A percentile compares a stretch with the other conserved stretches of the same genome.
These are phyloP conservation scores for Argentina silus DNA, from an alignment of 2,797 vertebrate genomes.

Conservation along the genomic window DNA sequence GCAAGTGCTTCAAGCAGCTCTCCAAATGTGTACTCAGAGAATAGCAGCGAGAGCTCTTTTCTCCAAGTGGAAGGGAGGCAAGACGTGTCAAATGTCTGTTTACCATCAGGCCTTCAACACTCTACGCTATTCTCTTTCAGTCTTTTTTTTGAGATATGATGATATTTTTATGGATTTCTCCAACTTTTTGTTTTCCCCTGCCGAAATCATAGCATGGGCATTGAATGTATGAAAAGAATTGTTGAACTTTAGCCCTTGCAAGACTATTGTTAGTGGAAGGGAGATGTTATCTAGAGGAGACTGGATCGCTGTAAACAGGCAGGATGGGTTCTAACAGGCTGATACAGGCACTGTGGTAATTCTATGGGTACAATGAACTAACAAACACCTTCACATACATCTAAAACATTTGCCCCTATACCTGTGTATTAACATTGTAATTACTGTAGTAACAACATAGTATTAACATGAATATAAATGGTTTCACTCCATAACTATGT, in stretches of 20 bases:
- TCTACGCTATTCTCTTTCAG: constrained; percentile 19
- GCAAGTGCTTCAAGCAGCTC: constrained; percentile 38
- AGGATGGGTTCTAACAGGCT: constrained; percentile 3
- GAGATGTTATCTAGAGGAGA: constrained; percentile 22
- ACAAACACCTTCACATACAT: neutral
- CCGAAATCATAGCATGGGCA: constrained; percentile 30
- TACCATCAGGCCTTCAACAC: constrained; percentile 37
- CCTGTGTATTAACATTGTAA: too few species aligned
- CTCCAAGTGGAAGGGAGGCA: constrained; percentile 42
- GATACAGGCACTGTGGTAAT: neutral
- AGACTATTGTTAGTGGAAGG: constrained; percentile 25
- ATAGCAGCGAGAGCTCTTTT: constrained; percentile 41
- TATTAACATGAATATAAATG: too few species aligned
- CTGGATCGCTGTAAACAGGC: constrained; percentile 21
- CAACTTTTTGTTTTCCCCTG: constrained; percentile 39
- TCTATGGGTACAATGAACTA: neutral
- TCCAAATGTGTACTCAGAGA: constrained; percentile 49
- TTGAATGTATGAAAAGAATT: constrained; percentile 30
- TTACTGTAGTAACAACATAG: too few species aligned
- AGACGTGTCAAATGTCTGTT: constrained; percentile 56
- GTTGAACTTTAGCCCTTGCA: constrained; percentile 21
- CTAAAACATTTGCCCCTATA: neutral
- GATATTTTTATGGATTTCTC: constrained; percentile 50
- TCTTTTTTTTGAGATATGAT: constrained; percentile 31
- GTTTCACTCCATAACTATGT: too few species aligned